A percentile compares a stretch with the other conserved stretches of the same genome.
These are phyloP conservation scores for Galbula dea DNA, from an alignment of 2,113 vertebrate species.

Conservation along the genomic window DNA sequence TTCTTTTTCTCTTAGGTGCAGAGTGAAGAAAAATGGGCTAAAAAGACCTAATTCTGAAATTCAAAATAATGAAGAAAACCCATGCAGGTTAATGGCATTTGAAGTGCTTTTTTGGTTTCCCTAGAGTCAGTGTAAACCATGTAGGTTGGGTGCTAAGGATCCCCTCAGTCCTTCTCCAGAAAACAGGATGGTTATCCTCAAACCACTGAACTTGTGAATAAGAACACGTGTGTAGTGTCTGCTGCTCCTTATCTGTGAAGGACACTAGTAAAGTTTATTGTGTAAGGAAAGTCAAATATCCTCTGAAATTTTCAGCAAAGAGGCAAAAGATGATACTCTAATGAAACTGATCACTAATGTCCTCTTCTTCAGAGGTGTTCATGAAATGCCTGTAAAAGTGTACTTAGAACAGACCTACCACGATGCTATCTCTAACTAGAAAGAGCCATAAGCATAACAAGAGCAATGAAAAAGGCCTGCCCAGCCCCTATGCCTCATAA, in stretches of 20 bases:
- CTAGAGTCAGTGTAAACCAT: neutral
- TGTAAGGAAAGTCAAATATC: neutral
- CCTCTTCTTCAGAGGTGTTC: neutral
- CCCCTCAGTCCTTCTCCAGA: neutral
- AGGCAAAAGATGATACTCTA: neutral
- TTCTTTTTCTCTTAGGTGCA: neutral
- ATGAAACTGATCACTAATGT: neutral
- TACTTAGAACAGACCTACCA: neutral
- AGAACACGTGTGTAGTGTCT: neutral
- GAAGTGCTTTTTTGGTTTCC: neutral
- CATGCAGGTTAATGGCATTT: neutral
- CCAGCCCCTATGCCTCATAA: neutral
- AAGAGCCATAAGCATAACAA: neutral
- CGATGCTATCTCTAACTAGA: neutral
- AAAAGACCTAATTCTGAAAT: neutral
- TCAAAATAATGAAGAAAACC: neutral
- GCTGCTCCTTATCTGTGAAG: neutral
- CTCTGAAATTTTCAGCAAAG: neutral
- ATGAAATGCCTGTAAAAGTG: neutral
- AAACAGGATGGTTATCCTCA: neutral
- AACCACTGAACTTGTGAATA: neutral
- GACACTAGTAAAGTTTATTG: neutral
- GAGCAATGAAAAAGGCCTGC: neutral
- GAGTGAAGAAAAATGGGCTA: neutral
- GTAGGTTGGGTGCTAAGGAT: neutral